phyloP scores from a whole-genome alignment of 2,797 vertebrate genomes.

The Chrosomus eos region DNA sequence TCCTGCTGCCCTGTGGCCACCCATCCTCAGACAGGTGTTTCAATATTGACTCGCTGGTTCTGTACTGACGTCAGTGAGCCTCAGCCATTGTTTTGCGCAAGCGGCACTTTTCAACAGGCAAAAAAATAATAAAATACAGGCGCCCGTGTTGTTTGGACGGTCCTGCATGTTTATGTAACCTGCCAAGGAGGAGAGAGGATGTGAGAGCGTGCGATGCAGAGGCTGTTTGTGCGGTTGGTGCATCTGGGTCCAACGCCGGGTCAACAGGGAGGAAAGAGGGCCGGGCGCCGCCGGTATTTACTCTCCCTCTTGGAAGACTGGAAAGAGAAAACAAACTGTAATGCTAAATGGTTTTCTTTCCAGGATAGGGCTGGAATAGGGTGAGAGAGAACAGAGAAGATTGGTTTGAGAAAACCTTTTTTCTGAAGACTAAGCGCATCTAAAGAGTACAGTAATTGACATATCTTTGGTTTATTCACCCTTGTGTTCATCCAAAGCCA shows the following conservation, averaged over 20 bases:
- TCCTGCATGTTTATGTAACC: constrained; percentile 62
- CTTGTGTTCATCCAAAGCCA: neutral
- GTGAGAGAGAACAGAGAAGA: constrained; percentile 52
- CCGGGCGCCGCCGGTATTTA: constrained; percentile 61
- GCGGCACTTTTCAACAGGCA: constrained; percentile 52
- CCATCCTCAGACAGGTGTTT: constrained; percentile 70
- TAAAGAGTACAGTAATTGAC: neutral
- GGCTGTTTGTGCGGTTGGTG: constrained; percentile 57
- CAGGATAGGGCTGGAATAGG: constrained; percentile 42
- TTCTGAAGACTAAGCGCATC: constrained; percentile 9
- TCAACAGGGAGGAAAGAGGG: constrained; percentile 62
- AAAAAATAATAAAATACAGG: constrained; percentile 11
- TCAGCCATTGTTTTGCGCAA: constrained; percentile 59
- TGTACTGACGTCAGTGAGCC: constrained; percentile 61
- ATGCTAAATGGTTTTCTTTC: constrained; percentile 51
- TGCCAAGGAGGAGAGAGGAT: constrained; percentile 50
- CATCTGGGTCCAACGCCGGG: constrained; percentile 60
- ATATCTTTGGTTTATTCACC: neutral
- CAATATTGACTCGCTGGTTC: constrained; percentile 70
- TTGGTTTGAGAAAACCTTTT: constrained; percentile 1
- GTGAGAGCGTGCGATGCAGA: constrained; percentile 41
- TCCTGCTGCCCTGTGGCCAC: constrained; percentile 53
- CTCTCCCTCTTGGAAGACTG: constrained; percentile 48
- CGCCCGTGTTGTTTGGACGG: constrained; percentile 51
- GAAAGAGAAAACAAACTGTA: constrained; percentile 66